Conservation (phyloP, 2,888 invertebrate genomes). For the Ormyrus nitidulus region DNA sequence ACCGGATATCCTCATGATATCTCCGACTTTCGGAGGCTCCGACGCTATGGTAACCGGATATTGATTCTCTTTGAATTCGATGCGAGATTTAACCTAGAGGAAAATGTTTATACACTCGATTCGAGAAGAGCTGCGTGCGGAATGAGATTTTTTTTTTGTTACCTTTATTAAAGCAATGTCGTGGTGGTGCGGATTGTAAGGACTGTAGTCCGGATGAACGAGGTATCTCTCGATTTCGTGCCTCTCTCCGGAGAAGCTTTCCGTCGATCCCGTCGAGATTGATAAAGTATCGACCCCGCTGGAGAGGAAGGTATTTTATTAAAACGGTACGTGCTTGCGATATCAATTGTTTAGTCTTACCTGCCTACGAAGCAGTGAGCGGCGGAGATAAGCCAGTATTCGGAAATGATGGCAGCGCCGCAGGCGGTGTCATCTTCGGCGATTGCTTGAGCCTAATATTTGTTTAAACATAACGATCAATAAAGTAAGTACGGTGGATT, state of each 20-base stretch:
- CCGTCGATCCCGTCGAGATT: slow-evolving; percentile 18
- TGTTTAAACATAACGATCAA: too few relatives aligned
- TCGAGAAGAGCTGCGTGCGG: too few relatives aligned
- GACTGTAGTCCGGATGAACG: slow-evolving; percentile 21
- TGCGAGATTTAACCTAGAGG: slow-evolving; percentile 19
- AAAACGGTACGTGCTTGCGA: not conserved
- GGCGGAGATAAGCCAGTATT: slow-evolving; percentile 37
- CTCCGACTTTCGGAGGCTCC: slow-evolving; percentile 6
- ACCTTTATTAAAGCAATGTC: slow-evolving; percentile 37
- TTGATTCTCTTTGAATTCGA: slow-evolving; percentile 24
- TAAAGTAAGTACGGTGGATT: too few relatives aligned
- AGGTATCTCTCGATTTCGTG: slow-evolving; percentile 18
- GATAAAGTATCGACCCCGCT: not conserved
- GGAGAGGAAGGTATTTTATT: not conserved
- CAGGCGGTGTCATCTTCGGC: slow-evolving; percentile 9
- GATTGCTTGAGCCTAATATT: slow-evolving; percentile 24
- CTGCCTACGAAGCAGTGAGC: slow-evolving; percentile 40
- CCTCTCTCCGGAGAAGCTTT: slow-evolving; percentile 8
- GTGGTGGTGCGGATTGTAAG: slow-evolving; percentile 3
- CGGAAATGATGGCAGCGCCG: slow-evolving; percentile 31
- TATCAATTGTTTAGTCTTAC: not conserved
- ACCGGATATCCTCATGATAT: slow-evolving; percentile 30
- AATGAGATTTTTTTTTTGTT: not conserved
- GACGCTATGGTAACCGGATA: slow-evolving; percentile 1
- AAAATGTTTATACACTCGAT: not conserved